A percentile compares a stretch with the other conserved stretches of the same genome.
These are phyloP conservation scores for Pentalonia nigronervosa DNA, from an alignment of 1,140 invertebrate species.

Conservation along the genomic window DNA sequence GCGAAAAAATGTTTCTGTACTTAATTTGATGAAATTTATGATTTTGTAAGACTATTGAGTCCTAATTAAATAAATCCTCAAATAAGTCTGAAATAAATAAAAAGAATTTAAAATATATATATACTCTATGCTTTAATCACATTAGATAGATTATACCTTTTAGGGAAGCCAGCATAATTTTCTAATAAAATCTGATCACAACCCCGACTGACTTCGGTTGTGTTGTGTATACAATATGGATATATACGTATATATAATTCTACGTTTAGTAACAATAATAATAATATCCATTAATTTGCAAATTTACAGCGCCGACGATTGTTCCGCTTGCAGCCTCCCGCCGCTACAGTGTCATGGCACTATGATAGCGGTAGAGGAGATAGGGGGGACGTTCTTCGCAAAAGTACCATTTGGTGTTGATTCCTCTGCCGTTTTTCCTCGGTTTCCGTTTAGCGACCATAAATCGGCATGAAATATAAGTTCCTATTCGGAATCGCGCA, in stretches of 20 bases:
- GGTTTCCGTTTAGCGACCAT: constrained; percentile 54
- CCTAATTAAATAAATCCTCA: background rate
- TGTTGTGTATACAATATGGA: background rate
- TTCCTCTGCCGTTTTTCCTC: constrained; percentile 55
- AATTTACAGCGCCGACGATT: constrained; percentile 1
- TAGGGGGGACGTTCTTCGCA: background rate
- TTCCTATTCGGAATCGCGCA: constrained; percentile 57
- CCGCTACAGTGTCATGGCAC: background rate
- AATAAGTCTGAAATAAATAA: background rate
- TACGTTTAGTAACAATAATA: constrained; percentile 40
- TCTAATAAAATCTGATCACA: background rate
- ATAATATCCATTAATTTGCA: constrained; percentile 48
- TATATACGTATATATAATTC: background rate
- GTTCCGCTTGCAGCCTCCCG: background rate
- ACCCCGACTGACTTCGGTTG: background rate
- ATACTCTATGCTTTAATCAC: background rate
- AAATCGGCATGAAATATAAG: constrained; percentile 57
- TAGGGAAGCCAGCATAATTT: background rate
- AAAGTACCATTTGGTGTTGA: constrained; percentile 56
- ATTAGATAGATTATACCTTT: background rate
- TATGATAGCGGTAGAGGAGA: background rate
- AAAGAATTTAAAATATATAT: background rate
- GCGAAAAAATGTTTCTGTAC: background rate
- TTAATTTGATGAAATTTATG: background rate
- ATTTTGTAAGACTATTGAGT: background rate